These are phyloP conservation scores for Tragelaphus buxtoni DNA, from an alignment of 2,113 vertebrate species.

Conservation along the genomic window DNA sequence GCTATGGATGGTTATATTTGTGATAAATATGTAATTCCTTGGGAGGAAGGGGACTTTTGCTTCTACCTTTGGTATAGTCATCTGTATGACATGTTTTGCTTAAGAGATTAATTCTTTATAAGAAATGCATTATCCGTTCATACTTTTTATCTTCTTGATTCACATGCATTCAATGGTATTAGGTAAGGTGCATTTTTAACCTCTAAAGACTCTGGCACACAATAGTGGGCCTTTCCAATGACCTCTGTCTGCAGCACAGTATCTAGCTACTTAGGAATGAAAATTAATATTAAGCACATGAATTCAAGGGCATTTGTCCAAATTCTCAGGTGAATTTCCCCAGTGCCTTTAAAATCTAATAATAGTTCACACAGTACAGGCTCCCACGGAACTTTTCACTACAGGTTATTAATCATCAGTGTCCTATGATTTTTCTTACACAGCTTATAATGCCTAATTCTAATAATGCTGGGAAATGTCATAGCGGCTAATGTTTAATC, in stretches of 20 bases:
- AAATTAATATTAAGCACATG: constrained; percentile 26
- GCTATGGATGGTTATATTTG: background rate
- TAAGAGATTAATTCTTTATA: background rate
- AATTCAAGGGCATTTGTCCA: constrained; percentile 18
- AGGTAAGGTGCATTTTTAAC: background rate
- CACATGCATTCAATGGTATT: background rate
- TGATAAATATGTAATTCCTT: background rate
- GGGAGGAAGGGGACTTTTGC: background rate
- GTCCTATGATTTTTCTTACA: background rate
- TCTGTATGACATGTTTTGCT: background rate
- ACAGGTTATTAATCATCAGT: constrained; percentile 3
- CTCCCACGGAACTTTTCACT: background rate
- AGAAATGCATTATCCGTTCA: background rate
- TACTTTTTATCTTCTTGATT: background rate
- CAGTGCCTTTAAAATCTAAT: constrained; percentile 14
- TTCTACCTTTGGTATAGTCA: background rate
- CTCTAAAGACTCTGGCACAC: background rate
- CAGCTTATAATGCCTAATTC: background rate
- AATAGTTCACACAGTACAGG: background rate
- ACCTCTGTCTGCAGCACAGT: background rate
- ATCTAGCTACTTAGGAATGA: background rate
- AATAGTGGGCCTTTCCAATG: background rate
- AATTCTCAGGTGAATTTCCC: constrained; percentile 34
- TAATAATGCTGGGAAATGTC: background rate
- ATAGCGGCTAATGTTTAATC: background rate